These are phyloP conservation scores for Perdix hodgsoniae DNA, from an alignment of 2,797 vertebrate species.

Conservation along the genomic window DNA sequence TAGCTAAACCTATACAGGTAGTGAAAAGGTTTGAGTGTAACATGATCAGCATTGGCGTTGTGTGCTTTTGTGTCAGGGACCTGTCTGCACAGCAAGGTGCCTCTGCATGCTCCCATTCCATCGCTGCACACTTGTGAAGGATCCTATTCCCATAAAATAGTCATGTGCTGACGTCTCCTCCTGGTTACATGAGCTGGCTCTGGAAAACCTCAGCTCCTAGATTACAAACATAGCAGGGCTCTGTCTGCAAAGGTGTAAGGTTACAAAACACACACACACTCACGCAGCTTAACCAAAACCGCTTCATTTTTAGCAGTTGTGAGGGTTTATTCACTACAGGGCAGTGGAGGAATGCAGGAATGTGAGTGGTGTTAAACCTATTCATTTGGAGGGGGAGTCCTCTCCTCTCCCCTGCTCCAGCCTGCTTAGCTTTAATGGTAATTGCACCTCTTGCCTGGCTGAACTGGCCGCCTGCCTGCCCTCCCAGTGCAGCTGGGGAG, in stretches of 20 bases:
- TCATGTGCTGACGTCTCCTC: constrained; percentile 34
- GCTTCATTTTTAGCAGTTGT: constrained; percentile 54
- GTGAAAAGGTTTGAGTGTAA: background rate
- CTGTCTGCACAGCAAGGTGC: background rate
- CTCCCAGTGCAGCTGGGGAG: background rate
- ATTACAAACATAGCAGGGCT: constrained; percentile 54
- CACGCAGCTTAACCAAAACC: constrained; percentile 41
- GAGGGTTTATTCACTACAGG: constrained; percentile 62
- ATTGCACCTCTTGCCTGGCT: constrained; percentile 52
- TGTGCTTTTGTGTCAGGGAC: background rate
- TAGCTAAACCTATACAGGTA: background rate
- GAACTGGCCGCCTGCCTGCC: background rate
- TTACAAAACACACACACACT: constrained; percentile 64
- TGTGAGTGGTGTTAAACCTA: constrained; percentile 46
- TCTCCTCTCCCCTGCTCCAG: constrained; percentile 53
- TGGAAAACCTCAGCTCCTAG: constrained; percentile 64
- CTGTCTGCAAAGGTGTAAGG: constrained; percentile 64
- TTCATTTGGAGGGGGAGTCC: constrained; percentile 28
- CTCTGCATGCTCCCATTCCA: fast-evolving
- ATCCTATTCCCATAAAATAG: constrained; percentile 49
- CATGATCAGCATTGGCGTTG: background rate
- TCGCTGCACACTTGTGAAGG: background rate
- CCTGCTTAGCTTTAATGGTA: constrained; percentile 59
- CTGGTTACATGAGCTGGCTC: constrained; percentile 9
- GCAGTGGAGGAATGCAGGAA: constrained; percentile 66